Base-by-base conservation (phyloP, 2,113 vertebrate genomes). In the Aegithalos caudatus region DNA sequence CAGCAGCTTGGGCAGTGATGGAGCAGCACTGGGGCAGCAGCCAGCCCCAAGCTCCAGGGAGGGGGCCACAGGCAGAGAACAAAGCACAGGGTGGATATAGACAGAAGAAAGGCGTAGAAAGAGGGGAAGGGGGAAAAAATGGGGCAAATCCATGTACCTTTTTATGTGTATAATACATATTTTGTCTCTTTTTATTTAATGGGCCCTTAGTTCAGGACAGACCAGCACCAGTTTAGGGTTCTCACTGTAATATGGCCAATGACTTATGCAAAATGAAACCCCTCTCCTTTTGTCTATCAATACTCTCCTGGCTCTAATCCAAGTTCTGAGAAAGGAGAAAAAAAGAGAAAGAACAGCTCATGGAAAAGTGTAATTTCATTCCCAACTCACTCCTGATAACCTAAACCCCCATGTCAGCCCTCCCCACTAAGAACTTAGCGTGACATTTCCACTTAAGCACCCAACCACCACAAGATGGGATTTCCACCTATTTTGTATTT, bases 381-480 rank as follows among this genome's bases (percentile, higher is more conserved):
- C 48, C 20, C 2, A 6, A 10, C 12, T 40, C 24, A 37, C 22
- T 67, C 61, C 38, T 33, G 27, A n/a, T 69, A 61, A 23, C 7
- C 31, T 14, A 69, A 51, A 53, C 19, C 45, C 56, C 35, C 6
- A 0, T 2, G 14, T 6, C 7, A 70, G 37, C 51, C 14, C 54
- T 25, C 28, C 58, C 57, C 25, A 2, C 29, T 12, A 6, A 51
- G 31, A 51, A 6, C 12, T 8, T 12, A 6, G 3, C 22, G 44
- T 45, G 71, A 51, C 14, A 33, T 25, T 24, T 23, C 51, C 24
- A 6, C 44, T 66, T 57, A 13, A 42, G 4, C 5, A n/a, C 7
- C 5, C 3, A 40, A 44, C 21, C 24, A 37, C 20, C 51, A 45
- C n/a, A 50, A 2, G 1, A 21, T 0, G 5, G 31, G 16, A 56